A percentile compares a stretch with the other conserved stretches of the same genome.
These are phyloP conservation scores for Poecilia gillii DNA, from an alignment of 2,797 vertebrate species.

Conservation along the genomic window DNA sequence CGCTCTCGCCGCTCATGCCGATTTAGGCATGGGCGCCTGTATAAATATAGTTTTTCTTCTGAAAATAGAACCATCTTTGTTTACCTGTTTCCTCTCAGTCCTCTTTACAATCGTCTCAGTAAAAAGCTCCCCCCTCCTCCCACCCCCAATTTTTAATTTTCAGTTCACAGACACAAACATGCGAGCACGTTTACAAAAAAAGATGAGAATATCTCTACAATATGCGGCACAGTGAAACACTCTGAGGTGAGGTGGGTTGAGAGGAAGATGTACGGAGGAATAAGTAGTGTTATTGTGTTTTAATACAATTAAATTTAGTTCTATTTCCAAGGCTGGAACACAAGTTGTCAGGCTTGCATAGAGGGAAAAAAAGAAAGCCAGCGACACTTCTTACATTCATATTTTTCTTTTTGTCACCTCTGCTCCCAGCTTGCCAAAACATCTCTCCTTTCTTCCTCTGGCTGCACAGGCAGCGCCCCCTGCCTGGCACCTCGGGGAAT, in stretches of 20 bases:
- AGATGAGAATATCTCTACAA: conserved; percentile 50
- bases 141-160: conserved; percentile 39
- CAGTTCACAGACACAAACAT: conserved; percentile 60
- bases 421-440: conserved; percentile 31
- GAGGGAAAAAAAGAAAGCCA: conserved; percentile 56
- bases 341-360: conserved; percentile 71
- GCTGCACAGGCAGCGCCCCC: conserved; percentile 32
- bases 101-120: conserved; percentile 66
- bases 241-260: conserved; percentile 46
- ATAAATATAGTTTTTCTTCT: conserved; percentile 82
- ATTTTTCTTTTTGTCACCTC: conserved; percentile 25
- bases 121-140: conserved; percentile 50
- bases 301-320: conserved; percentile 35
- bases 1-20: conserved; percentile 61
- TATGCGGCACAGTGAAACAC: conserved; percentile 70
- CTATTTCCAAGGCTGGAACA: conserved; percentile 61
- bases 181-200: conserved; percentile 46
- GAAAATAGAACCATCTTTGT: conserved; percentile 77
- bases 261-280: conserved; percentile 59
- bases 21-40: conserved; percentile 64
- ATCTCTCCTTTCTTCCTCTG: conserved; percentile 42
- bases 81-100: conserved; percentile 58
- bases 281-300: conserved; percentile 64
- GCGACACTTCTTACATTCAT: conserved; percentile 75
- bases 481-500: conserved; percentile 70